Base-by-base conservation (phyloP, 2,888 invertebrate species). In the Eupithecia insigniata region DNA sequence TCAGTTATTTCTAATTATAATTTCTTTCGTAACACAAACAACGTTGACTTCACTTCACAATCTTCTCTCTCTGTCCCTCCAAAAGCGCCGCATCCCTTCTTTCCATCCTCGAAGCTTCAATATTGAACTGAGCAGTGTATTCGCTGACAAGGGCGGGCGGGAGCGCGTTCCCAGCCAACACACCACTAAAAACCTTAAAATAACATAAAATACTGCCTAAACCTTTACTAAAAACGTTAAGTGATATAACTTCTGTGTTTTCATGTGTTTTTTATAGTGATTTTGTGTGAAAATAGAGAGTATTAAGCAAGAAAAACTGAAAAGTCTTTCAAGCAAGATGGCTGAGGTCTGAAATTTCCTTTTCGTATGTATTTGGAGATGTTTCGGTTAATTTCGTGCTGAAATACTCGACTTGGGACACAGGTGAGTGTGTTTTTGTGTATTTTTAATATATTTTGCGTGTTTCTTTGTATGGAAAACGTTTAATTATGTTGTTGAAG, bases 111-210 rank as follows among this genome's bases (percentile, higher is more conserved):
- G 12, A 26, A 14, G 55, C 55, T 55, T 26, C 55, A 55, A 55
- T 55, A 55, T 55, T 55, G 65, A 58, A 67, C 67, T 36, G 58
- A 60, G 43, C 60, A 67, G 55, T 67, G 58, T 85, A 89, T 90
- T 88, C 91, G 88, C 88, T 88, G 84, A 87, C 90, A 85, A 87
- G 87, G 85, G 85, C 84, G 81, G 82, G 75, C 71, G 74, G 73
- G 64, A 16, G 55, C 36, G 36, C 55, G 55, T 22, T 26, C 55
- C 55, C 55, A 12, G 55, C 55, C 55, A 14, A 26, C 26, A 4
- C 51, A 51, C 55, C 14, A 12, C 55, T 22, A 55, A 55, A 51
- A 55, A 26, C 26, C 26, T 55, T 55, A 12, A 55, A 55, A 55
- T 26, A 26, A 55, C 22, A 5, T 26, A 55, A 55, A 55, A 55